Conservation (phyloP, 2,888 invertebrate species). For the Euspilapteryx auroguttella region DNA sequence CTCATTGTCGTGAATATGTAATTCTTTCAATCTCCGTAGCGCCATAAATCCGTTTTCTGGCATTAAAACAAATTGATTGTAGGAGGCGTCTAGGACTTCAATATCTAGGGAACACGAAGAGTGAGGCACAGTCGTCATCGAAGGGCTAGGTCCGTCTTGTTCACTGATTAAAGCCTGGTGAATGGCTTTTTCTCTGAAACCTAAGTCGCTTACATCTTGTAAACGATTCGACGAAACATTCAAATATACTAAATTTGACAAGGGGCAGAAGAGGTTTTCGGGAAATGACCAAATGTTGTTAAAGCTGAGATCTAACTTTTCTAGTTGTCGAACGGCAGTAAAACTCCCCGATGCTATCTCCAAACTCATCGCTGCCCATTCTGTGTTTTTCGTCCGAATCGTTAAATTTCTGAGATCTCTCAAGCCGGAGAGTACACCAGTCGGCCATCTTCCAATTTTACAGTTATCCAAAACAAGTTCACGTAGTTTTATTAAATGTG, state of each 20-base stretch:
- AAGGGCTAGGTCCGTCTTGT: constrained; percentile 48
- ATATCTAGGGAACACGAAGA: constrained; percentile 76
- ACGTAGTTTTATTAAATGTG: constrained; percentile 77
- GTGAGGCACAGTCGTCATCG: constrained; percentile 37
- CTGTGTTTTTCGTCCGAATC: constrained; percentile 80
- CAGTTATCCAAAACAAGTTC: constrained; percentile 84
- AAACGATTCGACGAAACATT: constrained; percentile 87
- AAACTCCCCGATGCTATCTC: constrained; percentile 82
- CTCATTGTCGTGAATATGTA: constrained; percentile 86
- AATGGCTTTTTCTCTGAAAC: constrained; percentile 74
- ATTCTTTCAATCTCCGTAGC: constrained; percentile 73
- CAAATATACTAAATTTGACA: constrained; percentile 76
- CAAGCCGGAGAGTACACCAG: constrained; percentile 77
- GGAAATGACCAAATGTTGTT: constrained; percentile 91
- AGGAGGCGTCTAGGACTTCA: constrained; percentile 80
- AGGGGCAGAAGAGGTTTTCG: constrained; percentile 80
- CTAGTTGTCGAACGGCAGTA: constrained; percentile 74
- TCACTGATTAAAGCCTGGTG: constrained; percentile 69
- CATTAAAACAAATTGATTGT: constrained; percentile 82
- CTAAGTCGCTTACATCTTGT: constrained; percentile 85
- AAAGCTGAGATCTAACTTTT: constrained; percentile 81
- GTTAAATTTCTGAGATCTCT: constrained; percentile 82
- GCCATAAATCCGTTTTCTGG: constrained; percentile 83
- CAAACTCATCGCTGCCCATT: constrained; percentile 82
- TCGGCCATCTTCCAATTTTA: constrained; percentile 82